Percentiles rank a stretch among this genome's conserved stretches.
These are phyloP conservation scores for Lepus timidus DNA, from an alignment of 2,113 vertebrate species.

Conservation along the genomic window DNA sequence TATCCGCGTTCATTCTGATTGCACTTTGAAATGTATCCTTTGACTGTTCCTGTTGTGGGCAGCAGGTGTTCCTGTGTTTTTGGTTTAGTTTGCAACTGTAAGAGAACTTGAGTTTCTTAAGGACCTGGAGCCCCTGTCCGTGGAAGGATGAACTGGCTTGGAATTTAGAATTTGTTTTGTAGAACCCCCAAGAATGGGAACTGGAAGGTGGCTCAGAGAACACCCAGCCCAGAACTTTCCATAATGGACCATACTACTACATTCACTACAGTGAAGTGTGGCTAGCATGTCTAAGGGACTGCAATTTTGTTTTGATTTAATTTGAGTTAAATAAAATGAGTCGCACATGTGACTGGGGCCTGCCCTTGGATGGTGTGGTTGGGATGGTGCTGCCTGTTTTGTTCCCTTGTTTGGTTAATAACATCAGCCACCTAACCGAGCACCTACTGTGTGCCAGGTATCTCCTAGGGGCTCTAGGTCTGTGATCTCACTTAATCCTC, in stretches of 20 bases:
- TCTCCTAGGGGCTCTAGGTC: neutral
- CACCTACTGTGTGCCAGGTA: neutral
- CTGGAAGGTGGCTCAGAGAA: neutral
- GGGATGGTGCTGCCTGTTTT: neutral
- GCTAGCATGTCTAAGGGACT: neutral
- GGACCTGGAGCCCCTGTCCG: neutral
- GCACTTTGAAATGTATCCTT: slow-evolving; percentile 3
- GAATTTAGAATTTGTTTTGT: neutral
- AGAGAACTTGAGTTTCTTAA: neutral
- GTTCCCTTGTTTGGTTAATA: neutral
- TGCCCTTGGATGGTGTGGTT: neutral
- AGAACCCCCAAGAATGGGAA: neutral
- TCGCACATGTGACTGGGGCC: too few species aligned
- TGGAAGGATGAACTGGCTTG: neutral
- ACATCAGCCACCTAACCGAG: neutral
- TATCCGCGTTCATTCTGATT: slow-evolving; percentile 38
- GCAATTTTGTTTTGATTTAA: slow-evolving; percentile 9
- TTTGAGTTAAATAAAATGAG: neutral
- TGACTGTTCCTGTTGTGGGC: slow-evolving; percentile 38
- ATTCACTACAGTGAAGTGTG: neutral
- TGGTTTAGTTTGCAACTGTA: neutral
- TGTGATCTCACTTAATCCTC: neutral
- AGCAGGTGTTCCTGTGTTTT: neutral
- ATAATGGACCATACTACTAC: fast-evolving
- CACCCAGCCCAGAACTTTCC: fast-evolving